Evolutionary conservation across 1,140 invertebrate species (phyloP).

Genomic region (Drosophila teissieri): DNA sequence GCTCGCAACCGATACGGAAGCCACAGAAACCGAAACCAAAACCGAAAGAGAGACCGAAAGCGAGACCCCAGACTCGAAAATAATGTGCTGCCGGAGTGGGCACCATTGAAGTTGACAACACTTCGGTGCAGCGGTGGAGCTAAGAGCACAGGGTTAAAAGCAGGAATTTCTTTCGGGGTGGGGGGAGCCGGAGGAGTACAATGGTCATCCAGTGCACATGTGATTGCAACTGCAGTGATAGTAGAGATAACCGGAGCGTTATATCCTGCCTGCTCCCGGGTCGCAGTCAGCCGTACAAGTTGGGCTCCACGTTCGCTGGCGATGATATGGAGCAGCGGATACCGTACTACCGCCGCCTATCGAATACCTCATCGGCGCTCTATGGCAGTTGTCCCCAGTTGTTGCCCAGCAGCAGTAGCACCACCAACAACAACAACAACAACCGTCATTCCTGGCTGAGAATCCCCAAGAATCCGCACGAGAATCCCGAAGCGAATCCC

Average conservation of each 20-base stretch:
- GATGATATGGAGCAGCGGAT: slow-evolving; percentile 77
- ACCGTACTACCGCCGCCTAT: slow-evolving; percentile 74
- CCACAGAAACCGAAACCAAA: slow-evolving; percentile 12
- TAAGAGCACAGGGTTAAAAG: slow-evolving; percentile 9
- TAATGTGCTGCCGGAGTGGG: slow-evolving; percentile 44
- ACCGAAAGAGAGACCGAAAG: slow-evolving; percentile 11
- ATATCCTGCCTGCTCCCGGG: slow-evolving; percentile 65
- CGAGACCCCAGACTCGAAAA: slow-evolving; percentile 55
- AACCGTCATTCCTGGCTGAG: slow-evolving; percentile 18
- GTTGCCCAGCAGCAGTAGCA: slow-evolving; percentile 34
- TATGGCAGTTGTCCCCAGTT: slow-evolving; percentile 81
- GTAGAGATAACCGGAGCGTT: slow-evolving; percentile 70
- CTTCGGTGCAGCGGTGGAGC: slow-evolving; percentile 2
- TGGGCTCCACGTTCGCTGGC: slow-evolving; percentile 44
- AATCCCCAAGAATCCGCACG: slow-evolving; percentile 20
- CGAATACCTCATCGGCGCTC: slow-evolving; percentile 77
- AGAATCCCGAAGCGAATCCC: neutral
- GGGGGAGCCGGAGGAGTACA: slow-evolving; percentile 37
- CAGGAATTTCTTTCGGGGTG: neutral
- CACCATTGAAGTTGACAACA: slow-evolving; percentile 62
- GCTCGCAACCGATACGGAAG: slow-evolving; percentile 22
- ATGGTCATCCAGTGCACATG: slow-evolving; percentile 83
- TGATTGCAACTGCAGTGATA: slow-evolving; percentile 83
- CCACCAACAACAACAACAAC: slow-evolving; percentile 2
- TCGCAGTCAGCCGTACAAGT: slow-evolving; percentile 34